Percentiles rank a stretch among this genome's conserved stretches.
phyloP scores from a whole-genome alignment of 2,797 vertebrate genomes.

The Enteromius anoplus region DNA sequence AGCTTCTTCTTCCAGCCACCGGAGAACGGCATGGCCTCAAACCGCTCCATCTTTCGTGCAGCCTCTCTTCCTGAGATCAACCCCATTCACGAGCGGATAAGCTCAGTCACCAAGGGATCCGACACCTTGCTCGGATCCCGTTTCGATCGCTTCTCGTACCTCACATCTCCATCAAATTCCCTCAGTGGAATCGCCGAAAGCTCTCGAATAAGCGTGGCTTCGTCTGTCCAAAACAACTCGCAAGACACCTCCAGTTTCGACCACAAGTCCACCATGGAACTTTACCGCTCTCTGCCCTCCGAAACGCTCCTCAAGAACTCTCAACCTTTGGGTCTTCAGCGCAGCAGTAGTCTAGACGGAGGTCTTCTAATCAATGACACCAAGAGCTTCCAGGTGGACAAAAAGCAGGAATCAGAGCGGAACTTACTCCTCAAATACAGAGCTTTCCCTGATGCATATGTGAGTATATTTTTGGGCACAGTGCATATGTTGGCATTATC shows the following conservation, averaged over 20 bases:
- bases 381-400: slow-evolving; percentile 56
- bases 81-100: slow-evolving; percentile 50
- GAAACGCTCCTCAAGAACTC: slow-evolving; percentile 47
- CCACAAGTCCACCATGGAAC: slow-evolving; percentile 46
- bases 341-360: slow-evolving; percentile 66
- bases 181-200: slow-evolving; percentile 59
- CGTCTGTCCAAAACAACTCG: slow-evolving; percentile 7
- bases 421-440: slow-evolving; percentile 68
- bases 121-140: slow-evolving; percentile 56
- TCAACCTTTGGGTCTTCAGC: slow-evolving; percentile 65
- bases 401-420: slow-evolving; percentile 60
- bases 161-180: slow-evolving; percentile 61
- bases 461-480: slow-evolving; percentile 66
- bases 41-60: slow-evolving; percentile 43
- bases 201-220: slow-evolving; percentile 57
- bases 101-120: not conserved
- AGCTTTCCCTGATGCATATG: slow-evolving; percentile 83
- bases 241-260: slow-evolving; percentile 34
- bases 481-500: not conserved
- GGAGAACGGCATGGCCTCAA: slow-evolving; percentile 58
- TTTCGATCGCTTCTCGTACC: slow-evolving; percentile 64
- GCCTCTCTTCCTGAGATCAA: slow-evolving; percentile 69
- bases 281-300: slow-evolving; percentile 49
- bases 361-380: slow-evolving; percentile 57
- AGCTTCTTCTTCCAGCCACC: slow-evolving; percentile 82